These are phyloP conservation scores for Protobothrops mucrosquamatus DNA, from an alignment of 2,113 vertebrate genomes.

Conservation along the genomic window DNA sequence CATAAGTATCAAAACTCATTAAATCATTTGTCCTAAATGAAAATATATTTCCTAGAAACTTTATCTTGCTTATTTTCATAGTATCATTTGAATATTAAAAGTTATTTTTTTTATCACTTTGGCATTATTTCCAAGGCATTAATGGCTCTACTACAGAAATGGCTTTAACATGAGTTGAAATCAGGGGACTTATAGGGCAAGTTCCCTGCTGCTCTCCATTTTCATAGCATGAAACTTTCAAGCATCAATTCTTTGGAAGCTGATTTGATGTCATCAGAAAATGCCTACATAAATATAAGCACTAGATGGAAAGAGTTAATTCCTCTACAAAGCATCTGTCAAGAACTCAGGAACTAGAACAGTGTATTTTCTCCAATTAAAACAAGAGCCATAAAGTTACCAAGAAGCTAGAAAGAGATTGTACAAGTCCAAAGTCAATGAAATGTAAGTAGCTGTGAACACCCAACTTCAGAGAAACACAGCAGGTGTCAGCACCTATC, in stretches of 20 bases:
- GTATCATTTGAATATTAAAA: conserved; percentile 4
- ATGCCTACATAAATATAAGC: not conserved
- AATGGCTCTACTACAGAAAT: not conserved
- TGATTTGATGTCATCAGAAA: not conserved
- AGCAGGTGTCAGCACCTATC: not conserved
- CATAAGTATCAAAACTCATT: not conserved
- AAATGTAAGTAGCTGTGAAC: not conserved
- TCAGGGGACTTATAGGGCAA: too few relatives aligned
- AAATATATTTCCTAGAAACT: not conserved
- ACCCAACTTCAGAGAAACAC: too few relatives aligned
- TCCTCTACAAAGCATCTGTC: not conserved
- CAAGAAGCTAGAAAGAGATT: not conserved
- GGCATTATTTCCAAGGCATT: not conserved
- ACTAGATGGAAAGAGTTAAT: not conserved
- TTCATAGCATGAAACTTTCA: not conserved
- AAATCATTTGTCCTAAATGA: not conserved
- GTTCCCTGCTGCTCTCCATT: not conserved
- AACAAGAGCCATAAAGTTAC: not conserved
- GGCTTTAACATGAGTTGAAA: not conserved
- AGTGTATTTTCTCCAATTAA: not conserved
- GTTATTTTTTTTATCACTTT: not conserved
- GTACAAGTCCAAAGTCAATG: not conserved
- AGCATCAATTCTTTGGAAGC: not conserved
- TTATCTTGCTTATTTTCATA: conserved; percentile 20
- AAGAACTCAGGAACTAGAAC: not conserved